A percentile compares a stretch with the other conserved stretches of the same genome.
These are phyloP conservation scores for Ganaspis brasiliensis DNA, from an alignment of 2,888 invertebrate species.

Conservation along the genomic window DNA sequence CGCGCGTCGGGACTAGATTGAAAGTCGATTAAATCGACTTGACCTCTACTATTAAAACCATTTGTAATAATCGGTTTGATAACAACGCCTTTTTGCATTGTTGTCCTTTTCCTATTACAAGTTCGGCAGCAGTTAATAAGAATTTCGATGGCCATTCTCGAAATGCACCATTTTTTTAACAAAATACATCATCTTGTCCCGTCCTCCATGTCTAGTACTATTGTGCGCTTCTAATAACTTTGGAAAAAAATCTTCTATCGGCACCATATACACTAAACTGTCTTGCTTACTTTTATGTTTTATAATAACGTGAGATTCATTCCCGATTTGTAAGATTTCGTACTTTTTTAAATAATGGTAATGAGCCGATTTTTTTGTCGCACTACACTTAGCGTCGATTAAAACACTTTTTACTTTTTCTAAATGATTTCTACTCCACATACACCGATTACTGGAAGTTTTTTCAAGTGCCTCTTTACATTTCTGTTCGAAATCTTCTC, in stretches of 20 bases:
- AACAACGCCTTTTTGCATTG: conserved; percentile 59
- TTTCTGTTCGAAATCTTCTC: conserved; percentile 25
- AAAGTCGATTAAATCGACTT: conserved; percentile 72
- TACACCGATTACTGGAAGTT: conserved; percentile 23
- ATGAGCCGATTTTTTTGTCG: background rate
- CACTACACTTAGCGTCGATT: background rate
- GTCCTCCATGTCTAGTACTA: background rate
- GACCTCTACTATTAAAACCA: conserved; percentile 69
- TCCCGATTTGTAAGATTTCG: conserved; percentile 35
- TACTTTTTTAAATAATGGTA: conserved; percentile 32
- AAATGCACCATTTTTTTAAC: conserved; percentile 48
- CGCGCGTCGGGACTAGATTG: conserved; percentile 69
- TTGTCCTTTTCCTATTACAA: conserved; percentile 51
- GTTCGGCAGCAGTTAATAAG: conserved; percentile 53
- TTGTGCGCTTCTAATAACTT: background rate
- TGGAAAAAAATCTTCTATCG: background rate
- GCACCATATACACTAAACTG: conserved; percentile 9
- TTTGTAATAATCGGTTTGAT: conserved; percentile 66
- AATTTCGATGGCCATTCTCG: conserved; percentile 45
- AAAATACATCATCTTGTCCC: background rate
- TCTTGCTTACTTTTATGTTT: background rate
- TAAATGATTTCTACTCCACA: conserved; percentile 26
- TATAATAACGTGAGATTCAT: conserved; percentile 24
- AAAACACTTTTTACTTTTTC: background rate
- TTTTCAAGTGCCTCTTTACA: conserved; percentile 4